Evolutionary conservation across 2,888 invertebrate genomes (phyloP).

Genomic region (Girardia tigrina): DNA sequence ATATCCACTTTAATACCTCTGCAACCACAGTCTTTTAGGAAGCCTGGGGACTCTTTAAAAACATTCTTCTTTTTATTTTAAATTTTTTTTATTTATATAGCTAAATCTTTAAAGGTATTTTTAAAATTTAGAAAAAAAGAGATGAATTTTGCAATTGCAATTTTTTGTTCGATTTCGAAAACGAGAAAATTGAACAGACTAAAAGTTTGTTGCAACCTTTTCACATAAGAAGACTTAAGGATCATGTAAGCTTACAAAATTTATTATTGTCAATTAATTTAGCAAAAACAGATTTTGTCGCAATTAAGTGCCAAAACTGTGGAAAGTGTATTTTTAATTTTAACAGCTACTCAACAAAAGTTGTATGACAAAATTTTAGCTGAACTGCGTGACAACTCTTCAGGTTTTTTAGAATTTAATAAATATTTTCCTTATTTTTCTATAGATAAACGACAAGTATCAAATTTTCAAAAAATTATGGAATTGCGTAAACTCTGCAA

Average conservation of each 20-base stretch:
- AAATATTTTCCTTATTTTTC: conserved; percentile 39
- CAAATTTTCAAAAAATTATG: conserved; percentile 63
- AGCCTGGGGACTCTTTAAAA: no score
- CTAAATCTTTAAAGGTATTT: no score
- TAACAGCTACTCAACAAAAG: conserved; percentile 62
- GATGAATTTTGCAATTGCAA: conserved; percentile 37
- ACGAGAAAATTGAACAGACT: conserved; percentile 74
- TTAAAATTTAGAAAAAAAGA: not conserved
- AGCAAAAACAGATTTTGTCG: conserved; percentile 39
- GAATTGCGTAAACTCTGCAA: conserved; percentile 81
- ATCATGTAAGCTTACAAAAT: conserved; percentile 57
- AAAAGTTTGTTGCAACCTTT: conserved; percentile 91
- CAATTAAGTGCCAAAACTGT: not conserved
- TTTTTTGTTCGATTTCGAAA: conserved; percentile 63
- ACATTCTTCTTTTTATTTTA: no score
- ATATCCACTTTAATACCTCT: no score
- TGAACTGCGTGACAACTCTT: conserved; percentile 56
- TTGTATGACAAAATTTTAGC: conserved; percentile 63
- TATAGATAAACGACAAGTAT: not conserved
- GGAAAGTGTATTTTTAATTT: conserved; percentile 39
- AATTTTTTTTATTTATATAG: no score
- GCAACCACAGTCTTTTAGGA: no score
- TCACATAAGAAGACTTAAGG: conserved; percentile 70
- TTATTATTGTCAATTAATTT: not conserved
- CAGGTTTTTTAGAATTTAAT: not conserved